phyloP scores from a whole-genome alignment of 1,140 invertebrate species.

The Zaprionus ornatus region DNA sequence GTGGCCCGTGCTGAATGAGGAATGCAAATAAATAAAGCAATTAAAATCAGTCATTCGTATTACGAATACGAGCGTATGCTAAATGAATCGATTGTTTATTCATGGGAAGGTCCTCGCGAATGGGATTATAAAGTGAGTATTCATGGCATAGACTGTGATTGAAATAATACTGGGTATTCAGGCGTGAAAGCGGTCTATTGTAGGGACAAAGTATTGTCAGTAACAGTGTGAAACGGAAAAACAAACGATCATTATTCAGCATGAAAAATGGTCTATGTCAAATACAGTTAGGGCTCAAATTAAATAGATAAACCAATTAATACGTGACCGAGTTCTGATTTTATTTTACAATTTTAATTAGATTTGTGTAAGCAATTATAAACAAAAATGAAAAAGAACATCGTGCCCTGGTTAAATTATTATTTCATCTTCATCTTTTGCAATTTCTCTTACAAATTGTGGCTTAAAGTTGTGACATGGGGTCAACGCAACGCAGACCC shows the following conservation, averaged over 20 bases:
- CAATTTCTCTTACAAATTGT: background rate
- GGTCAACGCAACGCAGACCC: background rate
- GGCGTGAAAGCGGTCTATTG: background rate
- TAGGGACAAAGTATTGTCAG: background rate
- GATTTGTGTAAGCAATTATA: background rate
- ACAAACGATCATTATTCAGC: background rate
- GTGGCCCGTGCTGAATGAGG: background rate
- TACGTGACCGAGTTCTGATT: background rate
- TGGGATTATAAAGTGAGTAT: background rate
- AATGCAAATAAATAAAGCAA: constrained; percentile 1
- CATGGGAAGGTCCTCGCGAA: background rate
- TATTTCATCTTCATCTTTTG: background rate
- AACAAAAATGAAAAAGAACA: background rate
- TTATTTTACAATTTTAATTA: background rate
- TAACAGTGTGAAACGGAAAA: background rate
- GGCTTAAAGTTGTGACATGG: background rate
- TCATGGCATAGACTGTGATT: background rate
- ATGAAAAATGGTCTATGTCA: background rate
- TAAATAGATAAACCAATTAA: background rate
- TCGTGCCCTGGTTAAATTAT: background rate
- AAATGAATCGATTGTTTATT: background rate
- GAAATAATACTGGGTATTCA: background rate
- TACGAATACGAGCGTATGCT: background rate
- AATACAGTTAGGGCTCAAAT: background rate
- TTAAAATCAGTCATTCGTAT: background rate